Evolutionary conservation across 2,797 vertebrate genomes (phyloP).

Genomic region (Kryptopterus vitreolus): DNA sequence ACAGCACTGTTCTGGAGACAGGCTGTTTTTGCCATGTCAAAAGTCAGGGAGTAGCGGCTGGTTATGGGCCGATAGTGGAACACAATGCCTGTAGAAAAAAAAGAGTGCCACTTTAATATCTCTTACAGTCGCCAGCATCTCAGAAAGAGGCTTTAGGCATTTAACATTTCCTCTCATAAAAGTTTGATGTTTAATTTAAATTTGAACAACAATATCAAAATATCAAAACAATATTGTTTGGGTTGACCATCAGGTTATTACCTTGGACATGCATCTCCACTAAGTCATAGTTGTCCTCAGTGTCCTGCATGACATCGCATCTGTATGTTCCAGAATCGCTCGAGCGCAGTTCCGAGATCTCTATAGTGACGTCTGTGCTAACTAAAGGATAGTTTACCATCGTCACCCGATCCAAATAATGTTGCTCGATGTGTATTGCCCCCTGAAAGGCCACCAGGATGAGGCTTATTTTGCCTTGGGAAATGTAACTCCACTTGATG

Average conservation of each 20-base stretch:
- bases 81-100: conserved; percentile 79
- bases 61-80: conserved; percentile 97
- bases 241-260: conserved; percentile 54
- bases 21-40: conserved; percentile 89
- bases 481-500: conserved; percentile 91
- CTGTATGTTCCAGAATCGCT: conserved; percentile 90
- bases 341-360: conserved; percentile 84
- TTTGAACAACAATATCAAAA: background rate
- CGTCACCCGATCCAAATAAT: conserved; percentile 84
- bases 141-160: background rate
- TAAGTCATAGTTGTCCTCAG: conserved; percentile 86
- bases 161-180: background rate
- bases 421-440: conserved; percentile 75
- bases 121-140: background rate
- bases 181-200: background rate
- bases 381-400: conserved; percentile 89
- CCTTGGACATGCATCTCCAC: conserved; percentile 90
- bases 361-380: conserved; percentile 83
- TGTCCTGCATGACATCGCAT: conserved; percentile 89
- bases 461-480: conserved; percentile 78
- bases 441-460: conserved; percentile 86
- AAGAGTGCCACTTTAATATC: background rate
- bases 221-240: background rate
- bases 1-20: conserved; percentile 90
- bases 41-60: conserved; percentile 91